phyloP scores from a whole-genome alignment of 2,113 vertebrate species.

The Todiramphus chloris region DNA sequence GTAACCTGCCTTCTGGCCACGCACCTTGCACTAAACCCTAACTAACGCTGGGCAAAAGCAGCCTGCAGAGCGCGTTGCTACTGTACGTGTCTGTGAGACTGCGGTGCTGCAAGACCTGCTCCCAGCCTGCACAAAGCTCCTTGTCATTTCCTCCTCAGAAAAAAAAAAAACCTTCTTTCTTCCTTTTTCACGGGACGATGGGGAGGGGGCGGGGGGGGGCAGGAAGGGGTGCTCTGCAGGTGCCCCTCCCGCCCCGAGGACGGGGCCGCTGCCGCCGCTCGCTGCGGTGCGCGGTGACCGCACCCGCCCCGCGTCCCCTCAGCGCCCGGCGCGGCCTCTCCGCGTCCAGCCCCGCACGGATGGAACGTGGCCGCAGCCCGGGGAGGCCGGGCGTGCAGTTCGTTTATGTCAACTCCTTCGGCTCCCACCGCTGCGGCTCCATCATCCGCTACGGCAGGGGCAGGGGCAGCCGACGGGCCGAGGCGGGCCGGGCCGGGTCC shows the following conservation, averaged over 20 bases:
- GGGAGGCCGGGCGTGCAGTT: background rate
- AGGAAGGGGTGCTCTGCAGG: rapidly evolving
- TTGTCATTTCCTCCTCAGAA: background rate
- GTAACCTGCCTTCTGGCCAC: background rate
- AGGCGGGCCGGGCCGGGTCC: background rate
- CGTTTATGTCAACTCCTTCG: conserved; percentile 62
- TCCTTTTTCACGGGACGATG: rapidly evolving
- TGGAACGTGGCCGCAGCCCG: background rate
- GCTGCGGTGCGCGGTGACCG: rapidly evolving
- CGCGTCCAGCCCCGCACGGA: background rate
- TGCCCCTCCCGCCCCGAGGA: background rate
- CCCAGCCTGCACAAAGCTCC: rapidly evolving
- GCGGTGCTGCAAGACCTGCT: rapidly evolving
- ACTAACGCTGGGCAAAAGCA: background rate
- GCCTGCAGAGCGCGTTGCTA: background rate
- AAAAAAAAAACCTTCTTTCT: background rate
- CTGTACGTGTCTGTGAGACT: no score
- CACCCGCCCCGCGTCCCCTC: rapidly evolving
- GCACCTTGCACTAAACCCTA: background rate
- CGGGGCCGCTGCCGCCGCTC: rapidly evolving
- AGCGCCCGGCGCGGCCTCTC: rapidly evolving
- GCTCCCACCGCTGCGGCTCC: conserved; percentile 52
- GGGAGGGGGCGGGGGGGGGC: rapidly evolving
- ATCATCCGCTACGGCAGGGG: background rate
- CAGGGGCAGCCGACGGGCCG: rapidly evolving